Evolutionary conservation across 2,797 vertebrate genomes (phyloP), one percentile per base, ranked within the genome.

Genomic region (Neomorphus geoffroyi): DNA sequence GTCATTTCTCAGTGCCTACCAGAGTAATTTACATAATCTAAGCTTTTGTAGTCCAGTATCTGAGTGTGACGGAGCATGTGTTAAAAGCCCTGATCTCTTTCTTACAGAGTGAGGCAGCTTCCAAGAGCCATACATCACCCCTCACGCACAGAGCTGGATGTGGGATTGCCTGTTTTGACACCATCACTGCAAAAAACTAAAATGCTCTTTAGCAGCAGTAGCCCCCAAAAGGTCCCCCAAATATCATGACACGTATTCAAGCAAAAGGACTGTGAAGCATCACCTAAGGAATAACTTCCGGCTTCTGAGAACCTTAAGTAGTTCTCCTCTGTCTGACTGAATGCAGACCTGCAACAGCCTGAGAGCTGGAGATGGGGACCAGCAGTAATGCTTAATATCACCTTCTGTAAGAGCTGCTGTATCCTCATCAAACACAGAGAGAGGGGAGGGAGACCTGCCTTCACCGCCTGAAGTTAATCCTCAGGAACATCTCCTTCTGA

Each of bases 11-110:
- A 58, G 33, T n/a, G 61, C 10, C 56, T 80, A 56, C 22, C 18
- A 75, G 11, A 79, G 16, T 27, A 81, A 84, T 14, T 35, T 39
- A 60, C 79, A 24, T 27, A 56, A 60, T 11, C 11, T 28, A 11
- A 32, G 8, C 4, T 93, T 85, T 54, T 60, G 33, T 60, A 35
- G 33, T 50, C 46, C 35, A 69, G 66, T 33, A 65, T 39, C 46
- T 1, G 2, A 45, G 10, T 2, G 1, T 37, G 33, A 60, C 18
- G 43, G 39, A 28, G 30, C 1, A 0, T 8, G 0, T 48, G 41
- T 32, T 48, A 56, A 50, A 32, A 72, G 46, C 18, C 32, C 33
- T 28, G 27, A 45, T 11, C 32, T 56, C 73, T 67, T 35, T 56
- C 69, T 67, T n/a, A 64, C 53, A 26, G 41, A 71, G 73, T 3